Conservation (phyloP, 2,797 vertebrate species). For the Nothura maculosa region DNA sequence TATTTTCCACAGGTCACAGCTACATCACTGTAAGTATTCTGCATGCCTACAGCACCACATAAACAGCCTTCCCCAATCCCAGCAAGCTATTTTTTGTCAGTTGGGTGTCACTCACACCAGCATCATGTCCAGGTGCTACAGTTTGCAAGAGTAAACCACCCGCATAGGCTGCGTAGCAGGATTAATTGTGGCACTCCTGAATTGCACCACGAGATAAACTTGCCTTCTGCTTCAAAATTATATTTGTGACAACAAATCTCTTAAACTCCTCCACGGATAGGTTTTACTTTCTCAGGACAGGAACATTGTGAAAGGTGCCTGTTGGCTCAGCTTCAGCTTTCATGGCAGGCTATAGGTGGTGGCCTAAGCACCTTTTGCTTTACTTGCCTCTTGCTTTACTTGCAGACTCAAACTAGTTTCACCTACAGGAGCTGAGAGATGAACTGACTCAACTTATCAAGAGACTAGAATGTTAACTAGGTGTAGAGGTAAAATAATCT, state of each 20-base stretch:
- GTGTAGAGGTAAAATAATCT: neutral
- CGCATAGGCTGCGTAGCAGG: constrained; percentile 48
- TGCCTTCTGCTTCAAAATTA: constrained; percentile 79
- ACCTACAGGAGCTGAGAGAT: neutral
- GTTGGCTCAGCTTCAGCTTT: constrained; percentile 31
- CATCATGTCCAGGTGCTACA: neutral
- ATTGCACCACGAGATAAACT: constrained; percentile 67
- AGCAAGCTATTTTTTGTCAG: neutral
- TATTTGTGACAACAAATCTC: constrained; percentile 80
- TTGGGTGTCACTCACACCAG: neutral
- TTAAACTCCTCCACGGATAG: constrained; percentile 69
- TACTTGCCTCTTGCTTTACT: neutral
- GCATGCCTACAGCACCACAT: neutral
- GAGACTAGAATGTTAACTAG: neutral
- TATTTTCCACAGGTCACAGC: neutral
- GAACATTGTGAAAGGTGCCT: constrained; percentile 66
- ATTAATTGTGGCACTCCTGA: constrained; percentile 60
- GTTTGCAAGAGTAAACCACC: constrained; percentile 8
- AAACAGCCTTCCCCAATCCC: neutral
- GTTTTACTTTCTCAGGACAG: constrained; percentile 66
- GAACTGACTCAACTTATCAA: neutral
- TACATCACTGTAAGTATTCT: neutral
- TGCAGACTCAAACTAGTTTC: neutral
- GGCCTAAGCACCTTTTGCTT: constrained; percentile 7
- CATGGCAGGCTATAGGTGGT: constrained; percentile 20